Evolutionary conservation across 2,113 vertebrate species (phyloP).

Genomic region (Gracilinanus agilis): DNA sequence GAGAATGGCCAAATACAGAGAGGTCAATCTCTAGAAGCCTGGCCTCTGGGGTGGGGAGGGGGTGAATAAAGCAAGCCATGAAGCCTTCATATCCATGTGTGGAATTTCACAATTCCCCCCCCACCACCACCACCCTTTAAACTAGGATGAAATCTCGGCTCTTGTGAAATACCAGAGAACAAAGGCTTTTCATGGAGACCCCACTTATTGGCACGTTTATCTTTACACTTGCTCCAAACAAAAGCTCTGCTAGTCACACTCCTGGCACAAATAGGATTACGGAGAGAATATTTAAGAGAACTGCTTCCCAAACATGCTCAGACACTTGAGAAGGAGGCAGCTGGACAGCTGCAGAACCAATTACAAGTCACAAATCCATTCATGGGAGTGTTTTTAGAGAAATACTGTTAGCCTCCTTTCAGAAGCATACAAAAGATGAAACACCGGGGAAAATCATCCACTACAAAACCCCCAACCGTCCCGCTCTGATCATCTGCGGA

Average conservation of each 20-base stretch:
- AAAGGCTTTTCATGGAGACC: background rate
- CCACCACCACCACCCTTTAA: background rate
- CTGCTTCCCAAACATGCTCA: constrained; percentile 35
- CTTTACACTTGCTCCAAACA: background rate
- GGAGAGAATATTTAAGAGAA: constrained; percentile 24
- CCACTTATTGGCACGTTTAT: background rate
- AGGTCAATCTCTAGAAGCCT: background rate
- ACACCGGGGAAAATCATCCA: constrained; percentile 38
- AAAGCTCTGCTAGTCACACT: constrained; percentile 11
- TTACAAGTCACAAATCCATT: background rate
- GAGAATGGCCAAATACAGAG: background rate
- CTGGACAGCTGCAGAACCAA: background rate
- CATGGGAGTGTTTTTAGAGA: background rate
- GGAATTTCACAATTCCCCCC: background rate
- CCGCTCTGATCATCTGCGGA: constrained; percentile 43
- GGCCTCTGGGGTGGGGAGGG: too few relatives aligned
- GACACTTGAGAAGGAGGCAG: constrained; percentile 28
- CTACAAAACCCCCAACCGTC: background rate
- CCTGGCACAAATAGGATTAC: constrained; percentile 18
- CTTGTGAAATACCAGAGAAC: constrained; percentile 4
- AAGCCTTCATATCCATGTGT: background rate
- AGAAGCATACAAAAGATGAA: constrained; percentile 32
- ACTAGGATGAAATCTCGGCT: background rate
- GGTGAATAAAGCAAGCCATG: background rate
- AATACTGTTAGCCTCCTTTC: background rate